Evolutionary conservation across 2,888 invertebrate genomes (phyloP).

Genomic region (Dasypogon diadema): DNA sequence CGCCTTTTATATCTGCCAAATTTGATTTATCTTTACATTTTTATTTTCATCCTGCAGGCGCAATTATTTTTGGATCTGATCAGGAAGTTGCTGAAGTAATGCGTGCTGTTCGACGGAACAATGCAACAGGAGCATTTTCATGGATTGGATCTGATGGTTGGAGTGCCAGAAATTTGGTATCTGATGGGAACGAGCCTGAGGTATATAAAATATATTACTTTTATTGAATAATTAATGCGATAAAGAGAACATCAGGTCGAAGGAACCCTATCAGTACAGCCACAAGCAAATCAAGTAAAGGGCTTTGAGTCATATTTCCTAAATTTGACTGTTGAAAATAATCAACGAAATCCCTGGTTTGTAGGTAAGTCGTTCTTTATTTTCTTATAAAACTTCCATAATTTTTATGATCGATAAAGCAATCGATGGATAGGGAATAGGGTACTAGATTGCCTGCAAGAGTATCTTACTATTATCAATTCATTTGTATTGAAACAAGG

Average conservation of each 20-base stretch:
- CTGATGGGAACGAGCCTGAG: slow-evolving; percentile 89
- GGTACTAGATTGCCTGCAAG: no score
- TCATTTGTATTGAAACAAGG: no score
- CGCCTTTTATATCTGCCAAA: not conserved
- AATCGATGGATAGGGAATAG: no score
- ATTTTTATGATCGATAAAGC: no score
- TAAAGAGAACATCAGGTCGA: no score
- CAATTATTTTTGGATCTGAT: slow-evolving; percentile 95
- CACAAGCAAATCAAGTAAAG: slow-evolving; percentile 88
- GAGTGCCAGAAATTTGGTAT: slow-evolving; percentile 89
- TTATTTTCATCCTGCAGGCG: slow-evolving; percentile 73
- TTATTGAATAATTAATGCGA: no score
- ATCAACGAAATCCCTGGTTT: slow-evolving; percentile 96
- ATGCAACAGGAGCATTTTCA: slow-evolving; percentile 90
- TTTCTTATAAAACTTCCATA: no score
- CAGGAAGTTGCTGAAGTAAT: slow-evolving; percentile 97
- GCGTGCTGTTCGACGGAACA: slow-evolving; percentile 88
- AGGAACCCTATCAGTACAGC: slow-evolving; percentile 95
- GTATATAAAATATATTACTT: no score
- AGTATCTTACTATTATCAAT: no score
- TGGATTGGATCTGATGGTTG: slow-evolving; percentile 98
- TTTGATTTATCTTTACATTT: no score
- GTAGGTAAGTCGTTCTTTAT: slow-evolving; percentile 82
- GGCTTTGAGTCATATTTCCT: slow-evolving; percentile 92
- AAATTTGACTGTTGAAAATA: slow-evolving; percentile 84